phyloP scores from a whole-genome alignment of 2,888 invertebrate species.

The Zaprionus bogoriensis region DNA sequence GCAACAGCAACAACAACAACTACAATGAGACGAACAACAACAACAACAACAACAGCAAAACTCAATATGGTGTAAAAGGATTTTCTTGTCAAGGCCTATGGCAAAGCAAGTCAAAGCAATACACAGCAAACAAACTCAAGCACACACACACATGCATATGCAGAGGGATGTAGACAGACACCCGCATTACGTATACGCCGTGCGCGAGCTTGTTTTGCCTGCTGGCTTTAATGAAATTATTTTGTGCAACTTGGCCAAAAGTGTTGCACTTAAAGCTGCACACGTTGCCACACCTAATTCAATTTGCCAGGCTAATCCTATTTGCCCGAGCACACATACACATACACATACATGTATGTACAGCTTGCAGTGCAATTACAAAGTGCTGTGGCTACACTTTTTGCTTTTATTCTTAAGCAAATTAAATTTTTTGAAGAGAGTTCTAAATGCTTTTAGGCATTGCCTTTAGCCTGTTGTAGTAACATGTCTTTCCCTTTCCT shows the following conservation, averaged over 20 bases:
- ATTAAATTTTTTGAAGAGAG: too few species aligned
- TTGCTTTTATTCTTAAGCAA: too few species aligned
- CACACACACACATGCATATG: slow-evolving; percentile 18
- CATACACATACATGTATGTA: too few species aligned
- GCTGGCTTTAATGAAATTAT: slow-evolving; percentile 65
- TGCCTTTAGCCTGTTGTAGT: neutral
- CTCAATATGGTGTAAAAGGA: slow-evolving; percentile 70
- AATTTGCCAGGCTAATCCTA: slow-evolving; percentile 29
- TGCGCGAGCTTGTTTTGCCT: slow-evolving; percentile 31
- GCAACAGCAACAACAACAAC: slow-evolving; percentile 24
- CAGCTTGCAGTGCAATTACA: too few species aligned
- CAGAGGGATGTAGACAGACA: slow-evolving; percentile 22
- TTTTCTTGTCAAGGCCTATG: slow-evolving; percentile 66
- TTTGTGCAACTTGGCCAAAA: slow-evolving; percentile 38
- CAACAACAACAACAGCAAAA: slow-evolving; percentile 36
- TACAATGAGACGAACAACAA: slow-evolving; percentile 26
- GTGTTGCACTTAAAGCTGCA: slow-evolving; percentile 30
- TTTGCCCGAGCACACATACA: too few species aligned
- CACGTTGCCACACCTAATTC: slow-evolving; percentile 22
- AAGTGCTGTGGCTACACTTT: too few species aligned
- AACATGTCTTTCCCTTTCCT: neutral
- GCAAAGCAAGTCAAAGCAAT: slow-evolving; percentile 54
- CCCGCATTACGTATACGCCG: slow-evolving; percentile 56
- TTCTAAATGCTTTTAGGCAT: too few species aligned
- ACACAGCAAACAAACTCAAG: slow-evolving; percentile 23